Evolutionary conservation across 2,888 invertebrate species (phyloP).

Genomic region (Melanchra persicariae): DNA sequence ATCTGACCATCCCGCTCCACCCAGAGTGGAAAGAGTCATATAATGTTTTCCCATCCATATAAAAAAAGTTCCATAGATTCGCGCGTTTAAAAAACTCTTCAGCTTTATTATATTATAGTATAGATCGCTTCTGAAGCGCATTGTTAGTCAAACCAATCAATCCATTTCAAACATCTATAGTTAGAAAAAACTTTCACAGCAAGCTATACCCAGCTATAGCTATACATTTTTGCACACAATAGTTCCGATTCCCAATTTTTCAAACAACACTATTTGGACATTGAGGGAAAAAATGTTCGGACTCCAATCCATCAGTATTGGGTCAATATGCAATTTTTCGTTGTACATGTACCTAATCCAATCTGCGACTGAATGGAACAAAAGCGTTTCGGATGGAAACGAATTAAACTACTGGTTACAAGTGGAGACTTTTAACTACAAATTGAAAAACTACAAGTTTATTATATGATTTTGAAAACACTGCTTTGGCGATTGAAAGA

Average conservation of each 20-base stretch:
- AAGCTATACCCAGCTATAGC: no score
- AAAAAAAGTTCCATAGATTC: no score
- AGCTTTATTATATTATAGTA: no score
- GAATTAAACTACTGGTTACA: conserved; percentile 16
- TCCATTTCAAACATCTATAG: background rate
- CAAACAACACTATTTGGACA: background rate
- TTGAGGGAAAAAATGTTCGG: background rate
- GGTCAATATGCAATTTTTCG: conserved; percentile 42
- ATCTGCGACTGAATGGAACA: conserved; percentile 22
- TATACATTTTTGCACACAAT: background rate
- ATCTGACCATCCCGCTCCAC: no score
- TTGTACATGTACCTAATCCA: conserved; percentile 21
- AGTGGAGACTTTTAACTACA: conserved; percentile 1
- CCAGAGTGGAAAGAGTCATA: no score
- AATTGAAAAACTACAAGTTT: conserved; percentile 11
- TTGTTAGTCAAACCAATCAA: background rate
- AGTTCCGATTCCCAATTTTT: background rate
- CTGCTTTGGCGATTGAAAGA: no score
- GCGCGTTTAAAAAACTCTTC: no score
- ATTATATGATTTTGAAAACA: background rate
- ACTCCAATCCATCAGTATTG: conserved; percentile 44
- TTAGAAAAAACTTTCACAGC: background rate
- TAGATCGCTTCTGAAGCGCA: background rate
- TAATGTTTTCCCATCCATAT: no score
- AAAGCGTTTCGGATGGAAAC: conserved; percentile 24